Evolutionary conservation across 2,888 invertebrate genomes (phyloP).

Genomic region (Fabriciana adippe): DNA sequence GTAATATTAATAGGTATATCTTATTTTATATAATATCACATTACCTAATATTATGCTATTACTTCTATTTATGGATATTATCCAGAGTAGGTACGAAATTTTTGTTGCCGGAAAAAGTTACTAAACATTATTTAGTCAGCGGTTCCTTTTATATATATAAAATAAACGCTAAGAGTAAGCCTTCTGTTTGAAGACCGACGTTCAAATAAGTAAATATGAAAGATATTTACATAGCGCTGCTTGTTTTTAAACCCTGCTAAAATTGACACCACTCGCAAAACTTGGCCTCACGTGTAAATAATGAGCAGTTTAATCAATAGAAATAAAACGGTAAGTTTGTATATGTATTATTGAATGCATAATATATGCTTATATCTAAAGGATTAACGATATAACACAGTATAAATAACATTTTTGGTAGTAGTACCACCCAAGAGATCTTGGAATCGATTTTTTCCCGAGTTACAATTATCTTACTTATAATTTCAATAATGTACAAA

Average conservation of each 20-base stretch:
- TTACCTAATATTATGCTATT: no score
- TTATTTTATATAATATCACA: not conserved
- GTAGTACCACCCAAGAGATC: no score
- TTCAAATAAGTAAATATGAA: slow-evolving; percentile 30
- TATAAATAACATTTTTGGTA: not conserved
- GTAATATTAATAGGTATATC: no score
- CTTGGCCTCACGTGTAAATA: slow-evolving; percentile 60
- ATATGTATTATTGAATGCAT: not conserved
- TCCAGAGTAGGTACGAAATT: not conserved
- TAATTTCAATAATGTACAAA: no score
- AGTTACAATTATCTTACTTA: no score
- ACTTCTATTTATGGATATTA: no score
- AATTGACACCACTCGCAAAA: slow-evolving; percentile 54
- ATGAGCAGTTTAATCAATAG: slow-evolving; percentile 47
- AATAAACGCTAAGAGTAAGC: slow-evolving; percentile 41
- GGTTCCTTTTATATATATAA: slow-evolving; percentile 30
- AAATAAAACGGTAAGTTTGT: slow-evolving; percentile 33
- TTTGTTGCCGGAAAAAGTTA: not conserved
- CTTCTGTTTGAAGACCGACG: slow-evolving; percentile 46
- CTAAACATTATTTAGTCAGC: slow-evolving; percentile 11
- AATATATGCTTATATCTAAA: not conserved
- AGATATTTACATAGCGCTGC: slow-evolving; percentile 35
- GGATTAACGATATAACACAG: not conserved
- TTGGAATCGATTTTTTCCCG: no score
- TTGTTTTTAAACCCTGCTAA: slow-evolving; percentile 57